These are phyloP conservation scores for Neuroterus valhalla DNA, from an alignment of 1,140 invertebrate genomes.

Conservation along the genomic window DNA sequence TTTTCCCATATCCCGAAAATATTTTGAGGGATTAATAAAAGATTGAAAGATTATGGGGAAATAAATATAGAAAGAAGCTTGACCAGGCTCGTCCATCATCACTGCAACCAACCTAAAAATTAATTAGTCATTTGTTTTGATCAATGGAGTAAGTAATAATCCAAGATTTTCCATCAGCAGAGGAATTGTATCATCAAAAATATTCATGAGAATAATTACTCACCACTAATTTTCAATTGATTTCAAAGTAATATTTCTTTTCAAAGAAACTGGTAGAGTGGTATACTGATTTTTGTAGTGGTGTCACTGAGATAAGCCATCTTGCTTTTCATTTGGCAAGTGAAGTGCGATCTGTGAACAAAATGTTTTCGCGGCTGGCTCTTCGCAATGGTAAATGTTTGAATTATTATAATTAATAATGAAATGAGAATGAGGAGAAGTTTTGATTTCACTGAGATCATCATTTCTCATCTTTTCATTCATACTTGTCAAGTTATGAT, in stretches of 20 bases:
- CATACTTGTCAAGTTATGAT: constrained; percentile 9
- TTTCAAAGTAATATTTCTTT: not conserved
- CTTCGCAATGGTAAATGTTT: constrained; percentile 42
- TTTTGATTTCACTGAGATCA: not conserved
- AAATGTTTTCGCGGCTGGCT: constrained; percentile 48
- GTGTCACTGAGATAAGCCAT: not conserved
- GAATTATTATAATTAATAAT: not conserved
- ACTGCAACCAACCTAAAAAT: not conserved
- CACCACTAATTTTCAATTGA: too few species aligned
- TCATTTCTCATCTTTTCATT: not conserved
- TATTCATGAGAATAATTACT: too few species aligned
- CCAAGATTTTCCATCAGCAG: too few species aligned
- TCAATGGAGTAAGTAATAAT: too few species aligned
- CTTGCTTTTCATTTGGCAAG: constrained; percentile 22
- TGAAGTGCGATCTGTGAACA: constrained; percentile 21
- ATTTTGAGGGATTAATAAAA: too few species aligned
- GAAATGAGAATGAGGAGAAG: not conserved
- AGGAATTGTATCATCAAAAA: too few species aligned
- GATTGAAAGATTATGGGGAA: not conserved
- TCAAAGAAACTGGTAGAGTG: not conserved
- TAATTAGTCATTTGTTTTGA: not conserved
- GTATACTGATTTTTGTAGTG: not conserved
- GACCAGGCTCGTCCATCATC: not conserved
- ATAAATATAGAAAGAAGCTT: not conserved
- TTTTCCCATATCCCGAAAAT: too few species aligned